Base-by-base conservation (phyloP, 2,888 invertebrate species). In the Volucella bombylans region DNA sequence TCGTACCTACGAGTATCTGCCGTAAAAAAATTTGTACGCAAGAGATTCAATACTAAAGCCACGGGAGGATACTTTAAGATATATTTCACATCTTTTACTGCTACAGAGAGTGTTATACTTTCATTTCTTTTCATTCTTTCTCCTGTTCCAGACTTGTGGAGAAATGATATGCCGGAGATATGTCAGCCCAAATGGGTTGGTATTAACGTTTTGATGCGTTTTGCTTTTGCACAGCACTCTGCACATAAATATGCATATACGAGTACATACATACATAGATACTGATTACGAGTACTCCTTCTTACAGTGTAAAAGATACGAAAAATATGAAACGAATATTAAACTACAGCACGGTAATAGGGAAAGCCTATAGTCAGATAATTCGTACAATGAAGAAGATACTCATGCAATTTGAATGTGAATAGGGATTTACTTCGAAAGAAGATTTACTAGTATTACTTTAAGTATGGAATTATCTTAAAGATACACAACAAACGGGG, bases 191-290 rank as follows among this genome's bases (percentile, higher is more conserved):
- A 82, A 76, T 82, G 73, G 78, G 79, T 79, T 82, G 73, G 79
- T 57, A 78, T 78, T 82, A 82, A 73, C 55, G 79, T 73, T 73
- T 82, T 79, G 82, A 82, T 78, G 82, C 82, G 78, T 82, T 78
- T 79, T 68, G 64, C 57, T 82, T 78, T 79, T 68, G 64, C 57
- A 52, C 65, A 18, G 4, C 67, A 55, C 18, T 47, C 23, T 31
- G 15, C n/a, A 41, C 52, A 38, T 18, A 18, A 18, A 1, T 18
- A 18, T 18, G 1, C 18, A 1, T 18, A 18, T 18, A 18, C 18
- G 18, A n/a, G n/a, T n/a, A n/a, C n/a, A n/a, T n/a, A n/a, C n/a
- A n/a, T 18, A 18, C 1, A 18, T 18, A 65, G 47, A 65, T 39
- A 18, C 47, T 45, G 8, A 65, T 47, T 6, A 31, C 31, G 31